Conservation (phyloP, 37 sponge, comb jelly and placozoan genomes). For the Theonella swinhoei region DNA sequence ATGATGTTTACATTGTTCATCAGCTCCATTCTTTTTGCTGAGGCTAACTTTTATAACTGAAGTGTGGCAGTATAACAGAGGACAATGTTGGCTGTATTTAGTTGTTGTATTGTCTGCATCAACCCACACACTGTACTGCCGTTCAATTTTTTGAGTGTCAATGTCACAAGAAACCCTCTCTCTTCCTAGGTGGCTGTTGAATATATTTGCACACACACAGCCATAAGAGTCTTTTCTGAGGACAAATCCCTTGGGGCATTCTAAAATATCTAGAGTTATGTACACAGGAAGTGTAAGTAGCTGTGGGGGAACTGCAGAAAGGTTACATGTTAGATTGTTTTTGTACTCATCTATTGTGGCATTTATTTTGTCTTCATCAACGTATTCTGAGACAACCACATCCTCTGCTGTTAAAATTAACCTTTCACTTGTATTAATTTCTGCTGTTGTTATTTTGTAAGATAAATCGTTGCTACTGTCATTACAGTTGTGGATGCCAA, state of each 20-base stretch:
- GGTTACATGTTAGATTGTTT: background rate
- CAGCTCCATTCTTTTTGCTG: background rate
- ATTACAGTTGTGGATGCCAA: background rate
- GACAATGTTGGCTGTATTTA: background rate
- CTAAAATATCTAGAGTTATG: background rate
- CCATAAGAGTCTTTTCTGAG: background rate
- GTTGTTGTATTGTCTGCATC: background rate
- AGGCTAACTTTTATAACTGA: background rate
- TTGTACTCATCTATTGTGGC: background rate
- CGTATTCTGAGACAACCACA: background rate
- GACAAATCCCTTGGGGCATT: background rate
- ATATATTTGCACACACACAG: background rate
- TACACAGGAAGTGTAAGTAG: background rate
- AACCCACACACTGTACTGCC: background rate
- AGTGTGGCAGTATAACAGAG: background rate
- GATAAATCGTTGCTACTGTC: background rate
- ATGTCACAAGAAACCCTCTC: background rate
- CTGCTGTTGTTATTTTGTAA: background rate
- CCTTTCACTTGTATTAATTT: background rate
- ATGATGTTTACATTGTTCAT: conserved; percentile 37
- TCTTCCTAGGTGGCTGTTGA: background rate
- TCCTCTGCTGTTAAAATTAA: background rate
- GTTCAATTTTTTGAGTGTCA: background rate
- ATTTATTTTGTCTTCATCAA: background rate
- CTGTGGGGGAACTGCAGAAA: background rate